Evolutionary conservation across 2,888 invertebrate genomes (phyloP).

Genomic region (Lepidochrysops patricia): DNA sequence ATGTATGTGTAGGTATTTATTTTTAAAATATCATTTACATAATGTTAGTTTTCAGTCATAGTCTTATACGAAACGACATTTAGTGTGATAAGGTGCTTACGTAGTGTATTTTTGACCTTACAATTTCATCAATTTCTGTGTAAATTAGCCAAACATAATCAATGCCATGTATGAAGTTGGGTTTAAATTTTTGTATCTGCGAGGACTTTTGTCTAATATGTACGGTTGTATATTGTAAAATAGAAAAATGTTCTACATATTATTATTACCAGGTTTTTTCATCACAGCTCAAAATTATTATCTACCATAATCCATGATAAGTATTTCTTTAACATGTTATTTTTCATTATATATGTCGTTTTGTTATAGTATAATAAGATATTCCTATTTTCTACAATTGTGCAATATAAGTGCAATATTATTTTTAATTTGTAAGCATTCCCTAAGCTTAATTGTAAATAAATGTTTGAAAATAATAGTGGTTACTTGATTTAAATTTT

Average conservation of each 20-base stretch:
- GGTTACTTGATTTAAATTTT: no score
- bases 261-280: no score
- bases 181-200: no score
- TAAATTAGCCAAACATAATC: no score
- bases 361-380: slow-evolving; percentile 12
- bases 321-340: no score
- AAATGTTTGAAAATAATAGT: slow-evolving; percentile 15
- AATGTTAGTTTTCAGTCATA: slow-evolving; percentile 27
- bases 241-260: no score
- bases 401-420: slow-evolving; percentile 50
- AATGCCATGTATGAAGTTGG: no score
- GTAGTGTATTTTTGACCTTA: not conserved
- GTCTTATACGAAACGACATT: slow-evolving; percentile 22
- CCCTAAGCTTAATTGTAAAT: slow-evolving; percentile 14
- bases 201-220: no score
- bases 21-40: slow-evolving; percentile 14
- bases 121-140: no score
- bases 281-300: no score
- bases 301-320: no score
- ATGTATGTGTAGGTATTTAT: slow-evolving; percentile 16
- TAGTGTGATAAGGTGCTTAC: slow-evolving; percentile 13
- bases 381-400: slow-evolving; percentile 22
- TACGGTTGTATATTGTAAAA: no score
- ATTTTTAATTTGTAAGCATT: slow-evolving; percentile 5
- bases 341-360: slow-evolving; percentile 16